Conservation (phyloP, 23 tunicate genomes). For the Trididemnum miniatum region DNA sequence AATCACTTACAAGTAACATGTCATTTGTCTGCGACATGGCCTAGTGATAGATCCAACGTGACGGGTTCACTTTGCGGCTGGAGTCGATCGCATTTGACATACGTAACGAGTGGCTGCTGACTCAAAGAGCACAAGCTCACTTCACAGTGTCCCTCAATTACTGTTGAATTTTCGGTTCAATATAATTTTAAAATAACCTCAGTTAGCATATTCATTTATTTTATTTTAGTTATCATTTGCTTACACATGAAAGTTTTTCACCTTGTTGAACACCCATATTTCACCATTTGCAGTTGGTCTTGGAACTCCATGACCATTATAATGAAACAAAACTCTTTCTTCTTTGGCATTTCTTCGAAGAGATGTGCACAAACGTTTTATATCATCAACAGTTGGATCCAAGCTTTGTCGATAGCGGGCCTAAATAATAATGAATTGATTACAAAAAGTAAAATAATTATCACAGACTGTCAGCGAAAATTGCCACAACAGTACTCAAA, state of each 20-base stretch:
- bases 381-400: constrained; percentile 91
- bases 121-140: no score
- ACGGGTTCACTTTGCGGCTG: no score
- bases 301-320: constrained; percentile 99
- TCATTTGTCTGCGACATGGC: no score
- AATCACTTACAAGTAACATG: no score
- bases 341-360: constrained; percentile 87
- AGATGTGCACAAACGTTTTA: constrained; percentile 79
- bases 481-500: not conserved
- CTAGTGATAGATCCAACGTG: no score
- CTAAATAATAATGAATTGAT: constrained; percentile 24
- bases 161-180: no score
- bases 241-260: not conserved
- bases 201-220: not conserved
- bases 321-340: constrained; percentile 93
- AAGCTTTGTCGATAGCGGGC: constrained; percentile 85
- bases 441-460: not conserved
- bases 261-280: constrained; percentile 98
- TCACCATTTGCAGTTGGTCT: constrained; percentile 95
- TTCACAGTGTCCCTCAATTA: no score
- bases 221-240: not conserved
- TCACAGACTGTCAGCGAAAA: not conserved
- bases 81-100: no score
- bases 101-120: no score
- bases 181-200: no score